Evolutionary conservation across 2,888 invertebrate genomes (phyloP).

Genomic region (Diachrysia chrysitis): DNA sequence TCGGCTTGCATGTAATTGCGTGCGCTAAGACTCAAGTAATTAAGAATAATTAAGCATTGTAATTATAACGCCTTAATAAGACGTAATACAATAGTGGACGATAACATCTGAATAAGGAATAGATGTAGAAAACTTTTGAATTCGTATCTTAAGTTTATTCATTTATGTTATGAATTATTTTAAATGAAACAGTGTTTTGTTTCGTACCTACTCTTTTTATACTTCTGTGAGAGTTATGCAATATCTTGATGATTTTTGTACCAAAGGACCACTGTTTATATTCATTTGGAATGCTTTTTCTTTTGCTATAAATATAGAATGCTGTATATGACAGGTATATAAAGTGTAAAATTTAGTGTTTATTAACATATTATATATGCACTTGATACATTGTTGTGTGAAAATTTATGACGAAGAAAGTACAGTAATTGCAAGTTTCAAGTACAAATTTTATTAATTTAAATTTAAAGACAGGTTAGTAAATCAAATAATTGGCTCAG

Average conservation of each 20-base stretch:
- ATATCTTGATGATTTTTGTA: neutral
- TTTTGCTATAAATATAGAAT: no score
- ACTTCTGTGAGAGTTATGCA: neutral
- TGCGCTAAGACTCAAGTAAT: constrained; percentile 46
- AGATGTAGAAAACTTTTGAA: constrained; percentile 38
- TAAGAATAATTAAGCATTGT: constrained; percentile 49
- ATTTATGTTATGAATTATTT: constrained; percentile 6
- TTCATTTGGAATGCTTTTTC: no score
- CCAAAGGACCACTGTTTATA: neutral
- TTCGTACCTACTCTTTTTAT: neutral
- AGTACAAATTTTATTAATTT: no score
- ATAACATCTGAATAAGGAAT: constrained; percentile 37
- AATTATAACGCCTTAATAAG: constrained; percentile 39
- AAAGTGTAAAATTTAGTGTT: no score
- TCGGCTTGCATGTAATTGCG: constrained; percentile 45
- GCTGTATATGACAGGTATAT: no score
- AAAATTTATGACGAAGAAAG: no score
- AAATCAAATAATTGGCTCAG: neutral
- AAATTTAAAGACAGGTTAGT: neutral
- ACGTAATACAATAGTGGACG: constrained; percentile 49
- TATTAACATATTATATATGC: no score
- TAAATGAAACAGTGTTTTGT: neutral
- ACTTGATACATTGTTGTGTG: no score
- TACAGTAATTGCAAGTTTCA: no score
- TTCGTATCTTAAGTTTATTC: constrained; percentile 14